Conservation (phyloP, 2,113 vertebrate species). For the Oreochromis spilurus region DNA sequence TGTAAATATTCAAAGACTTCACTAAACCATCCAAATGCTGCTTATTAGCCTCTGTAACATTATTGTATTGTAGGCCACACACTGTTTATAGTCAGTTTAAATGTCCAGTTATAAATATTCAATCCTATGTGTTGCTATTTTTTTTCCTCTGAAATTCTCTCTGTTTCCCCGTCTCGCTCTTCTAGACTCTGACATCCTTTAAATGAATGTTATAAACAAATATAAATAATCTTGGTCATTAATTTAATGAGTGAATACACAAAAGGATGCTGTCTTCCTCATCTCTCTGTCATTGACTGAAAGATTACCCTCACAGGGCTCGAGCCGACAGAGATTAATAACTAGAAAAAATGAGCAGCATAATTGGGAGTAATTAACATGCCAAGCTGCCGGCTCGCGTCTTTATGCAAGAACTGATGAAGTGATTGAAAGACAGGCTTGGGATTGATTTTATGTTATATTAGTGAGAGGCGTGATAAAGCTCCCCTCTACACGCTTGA, state of each 20-base stretch:
- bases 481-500: background rate
- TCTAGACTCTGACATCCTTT: background rate
- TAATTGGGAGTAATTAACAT: slow-evolving; percentile 27
- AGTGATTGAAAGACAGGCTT: background rate
- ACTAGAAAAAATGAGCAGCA: background rate
- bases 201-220: background rate
- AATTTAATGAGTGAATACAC: background rate
- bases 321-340: background rate
- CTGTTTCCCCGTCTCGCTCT: background rate
- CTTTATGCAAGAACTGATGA: background rate
- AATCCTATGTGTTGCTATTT: background rate
- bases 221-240: background rate
- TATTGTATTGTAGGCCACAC: background rate
- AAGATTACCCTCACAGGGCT: background rate
- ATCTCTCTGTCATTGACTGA: background rate
- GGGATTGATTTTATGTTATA: background rate
- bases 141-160: background rate
- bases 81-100: rapidly evolving
- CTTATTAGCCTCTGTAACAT: background rate
- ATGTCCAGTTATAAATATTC: background rate
- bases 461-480: background rate
- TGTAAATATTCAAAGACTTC: background rate
- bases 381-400: background rate
- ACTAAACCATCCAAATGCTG: background rate
- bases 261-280: background rate